Percentiles rank a stretch among this genome's conserved stretches.
Evolutionary conservation across 2,797 vertebrate species (phyloP).

Genomic region (Cryptoprocta ferox): DNA sequence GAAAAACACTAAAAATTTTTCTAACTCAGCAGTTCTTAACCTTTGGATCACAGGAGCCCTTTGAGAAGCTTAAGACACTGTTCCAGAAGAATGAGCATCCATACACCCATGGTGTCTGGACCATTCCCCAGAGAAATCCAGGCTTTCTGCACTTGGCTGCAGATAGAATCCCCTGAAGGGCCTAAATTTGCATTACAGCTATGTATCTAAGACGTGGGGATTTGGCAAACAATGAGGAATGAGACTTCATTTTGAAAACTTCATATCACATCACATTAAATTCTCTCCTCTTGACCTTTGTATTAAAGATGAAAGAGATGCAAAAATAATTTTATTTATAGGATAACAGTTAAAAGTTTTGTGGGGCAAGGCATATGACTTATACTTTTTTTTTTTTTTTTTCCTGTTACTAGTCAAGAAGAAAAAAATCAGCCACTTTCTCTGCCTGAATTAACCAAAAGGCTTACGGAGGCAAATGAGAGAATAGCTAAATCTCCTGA

Average conservation of each 20-base stretch:
- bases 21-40: background rate
- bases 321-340: background rate
- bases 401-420: slow-evolving; percentile 81
- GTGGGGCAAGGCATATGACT: slow-evolving; percentile 19
- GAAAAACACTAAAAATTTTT: background rate
- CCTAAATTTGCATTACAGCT: background rate
- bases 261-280: background rate
- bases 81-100: background rate
- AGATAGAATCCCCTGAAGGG: background rate
- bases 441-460: slow-evolving; percentile 90
- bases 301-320: background rate
- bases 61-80: background rate
- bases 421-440: slow-evolving; percentile 81
- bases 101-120: background rate
- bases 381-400: slow-evolving; percentile 31
- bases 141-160: background rate
- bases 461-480: slow-evolving; percentile 90
- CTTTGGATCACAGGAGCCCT: background rate
- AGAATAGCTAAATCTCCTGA: slow-evolving; percentile 90
- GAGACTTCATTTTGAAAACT: background rate
- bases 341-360: background rate
- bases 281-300: slow-evolving; percentile 18
- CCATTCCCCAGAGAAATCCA: background rate
- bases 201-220: background rate
- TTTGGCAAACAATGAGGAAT: background rate